These are phyloP conservation scores for Stenchaetothrips biformis DNA, from an alignment of 2,888 invertebrate species.

Conservation along the genomic window DNA sequence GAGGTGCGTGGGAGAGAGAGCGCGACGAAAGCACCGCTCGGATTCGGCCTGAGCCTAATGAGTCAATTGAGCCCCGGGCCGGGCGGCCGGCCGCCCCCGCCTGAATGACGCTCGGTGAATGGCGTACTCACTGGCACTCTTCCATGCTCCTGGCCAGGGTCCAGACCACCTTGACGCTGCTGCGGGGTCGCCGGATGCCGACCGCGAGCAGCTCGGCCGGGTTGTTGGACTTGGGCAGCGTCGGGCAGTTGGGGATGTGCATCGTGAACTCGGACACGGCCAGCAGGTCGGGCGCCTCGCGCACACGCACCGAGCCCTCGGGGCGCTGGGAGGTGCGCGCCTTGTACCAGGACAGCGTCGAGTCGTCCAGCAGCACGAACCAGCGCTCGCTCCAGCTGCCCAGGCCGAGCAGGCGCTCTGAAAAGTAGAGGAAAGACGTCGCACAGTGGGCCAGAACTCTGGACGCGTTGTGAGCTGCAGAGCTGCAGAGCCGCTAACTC, in stretches of 20 bases:
- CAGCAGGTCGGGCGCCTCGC: constrained; percentile 74
- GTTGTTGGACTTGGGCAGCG: constrained; percentile 62
- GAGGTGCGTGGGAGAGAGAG: too few relatives aligned
- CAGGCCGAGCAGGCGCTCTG: constrained; percentile 70
- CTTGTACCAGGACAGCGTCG: constrained; percentile 83
- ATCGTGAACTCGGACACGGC: constrained; percentile 77
- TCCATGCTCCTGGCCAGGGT: constrained; percentile 71
- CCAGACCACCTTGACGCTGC: constrained; percentile 71
- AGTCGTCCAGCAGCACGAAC: constrained; percentile 78
- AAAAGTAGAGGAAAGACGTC: too few relatives aligned
- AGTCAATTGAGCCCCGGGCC: too few relatives aligned
- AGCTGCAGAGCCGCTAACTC: too few relatives aligned
- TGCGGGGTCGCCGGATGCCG: constrained; percentile 55
- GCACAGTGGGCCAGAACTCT: too few relatives aligned
- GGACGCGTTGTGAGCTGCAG: too few relatives aligned
- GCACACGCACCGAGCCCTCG: constrained; percentile 56
- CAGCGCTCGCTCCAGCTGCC: constrained; percentile 79
- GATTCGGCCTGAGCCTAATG: neutral
- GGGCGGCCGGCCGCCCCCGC: neutral
- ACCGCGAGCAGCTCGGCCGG: constrained; percentile 72
- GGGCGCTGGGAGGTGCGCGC: constrained; percentile 52
- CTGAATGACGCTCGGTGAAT: neutral
- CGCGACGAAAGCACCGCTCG: neutral
- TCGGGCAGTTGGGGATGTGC: constrained; percentile 68
- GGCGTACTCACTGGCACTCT: constrained; percentile 68